phyloP scores from a whole-genome alignment of 2,113 vertebrate genomes.

The Struthio camelus region DNA sequence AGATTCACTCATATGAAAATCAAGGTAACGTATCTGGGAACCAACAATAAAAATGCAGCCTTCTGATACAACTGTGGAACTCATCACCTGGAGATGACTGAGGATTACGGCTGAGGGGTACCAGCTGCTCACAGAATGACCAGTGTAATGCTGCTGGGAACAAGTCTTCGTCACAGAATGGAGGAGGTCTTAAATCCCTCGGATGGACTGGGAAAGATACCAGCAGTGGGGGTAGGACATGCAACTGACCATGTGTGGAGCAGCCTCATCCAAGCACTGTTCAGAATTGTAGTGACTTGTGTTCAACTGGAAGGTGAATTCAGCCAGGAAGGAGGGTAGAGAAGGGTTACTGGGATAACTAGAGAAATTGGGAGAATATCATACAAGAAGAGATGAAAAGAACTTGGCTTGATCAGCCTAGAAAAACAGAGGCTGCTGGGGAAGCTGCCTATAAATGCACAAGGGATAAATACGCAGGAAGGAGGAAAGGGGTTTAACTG shows the following conservation, averaged over 20 bases:
- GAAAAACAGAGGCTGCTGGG: neutral
- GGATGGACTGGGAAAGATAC: neutral
- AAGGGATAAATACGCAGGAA: neutral
- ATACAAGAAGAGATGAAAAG: neutral
- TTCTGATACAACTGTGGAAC: neutral
- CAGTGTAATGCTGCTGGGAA: neutral
- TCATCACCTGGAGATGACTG: neutral
- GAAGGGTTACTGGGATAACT: neutral
- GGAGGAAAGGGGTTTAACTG: neutral
- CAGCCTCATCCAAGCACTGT: neutral
- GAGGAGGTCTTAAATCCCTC: rapidly evolving
- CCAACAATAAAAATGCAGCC: neutral
- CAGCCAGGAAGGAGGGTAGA: neutral
- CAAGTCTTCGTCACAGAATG: neutral
- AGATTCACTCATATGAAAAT: neutral
- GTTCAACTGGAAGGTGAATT: neutral
- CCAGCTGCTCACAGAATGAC: neutral
- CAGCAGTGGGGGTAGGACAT: neutral
- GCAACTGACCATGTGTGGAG: neutral
- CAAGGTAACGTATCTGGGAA: neutral
- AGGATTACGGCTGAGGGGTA: neutral
- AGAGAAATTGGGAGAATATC: neutral
- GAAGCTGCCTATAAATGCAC: neutral
- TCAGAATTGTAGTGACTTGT: neutral
- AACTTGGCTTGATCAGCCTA: neutral